phyloP scores from a whole-genome alignment of 1,140 invertebrate genomes.

The Penaeus japonicus region DNA sequence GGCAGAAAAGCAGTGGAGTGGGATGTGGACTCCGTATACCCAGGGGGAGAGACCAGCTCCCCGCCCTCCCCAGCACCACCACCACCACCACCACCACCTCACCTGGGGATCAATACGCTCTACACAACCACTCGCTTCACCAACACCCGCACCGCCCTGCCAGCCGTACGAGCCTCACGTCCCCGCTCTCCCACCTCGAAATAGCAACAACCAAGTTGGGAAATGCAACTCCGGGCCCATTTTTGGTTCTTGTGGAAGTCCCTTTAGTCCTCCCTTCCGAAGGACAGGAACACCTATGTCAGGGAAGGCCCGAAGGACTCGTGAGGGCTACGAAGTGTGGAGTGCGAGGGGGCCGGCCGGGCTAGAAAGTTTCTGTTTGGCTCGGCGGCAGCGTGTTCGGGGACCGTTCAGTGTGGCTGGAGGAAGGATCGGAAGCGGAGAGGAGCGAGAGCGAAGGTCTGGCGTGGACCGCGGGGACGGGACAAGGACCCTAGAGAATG shows the following conservation, averaged over 20 bases:
- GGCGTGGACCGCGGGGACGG: constrained; percentile 37
- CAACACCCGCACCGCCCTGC: neutral
- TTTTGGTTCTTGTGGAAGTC: too few relatives aligned
- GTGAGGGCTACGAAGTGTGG: neutral
- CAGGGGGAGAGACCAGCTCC: neutral
- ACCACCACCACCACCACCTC: neutral
- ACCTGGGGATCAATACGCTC: constrained; percentile 53
- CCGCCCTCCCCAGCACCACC: neutral
- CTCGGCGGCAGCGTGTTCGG: neutral
- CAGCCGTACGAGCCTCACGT: constrained; percentile 21
- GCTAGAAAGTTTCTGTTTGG: neutral
- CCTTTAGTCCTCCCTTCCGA: too few relatives aligned
- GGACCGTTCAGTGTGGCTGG: constrained; percentile 40
- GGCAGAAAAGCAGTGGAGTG: neutral
- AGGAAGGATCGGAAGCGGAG: constrained; percentile 24
- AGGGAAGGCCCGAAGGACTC: neutral
- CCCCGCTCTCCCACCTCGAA: neutral
- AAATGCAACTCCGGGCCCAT: neutral
- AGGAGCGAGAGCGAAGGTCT: constrained; percentile 29
- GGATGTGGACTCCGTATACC: constrained; percentile 23
- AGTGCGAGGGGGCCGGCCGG: neutral
- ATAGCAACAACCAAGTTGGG: neutral
- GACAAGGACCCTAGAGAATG: constrained; percentile 44
- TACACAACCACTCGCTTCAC: neutral
- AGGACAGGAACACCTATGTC: too few relatives aligned